Conservation (phyloP, 2,888 invertebrate genomes). For the Drosophila neotestacea region DNA sequence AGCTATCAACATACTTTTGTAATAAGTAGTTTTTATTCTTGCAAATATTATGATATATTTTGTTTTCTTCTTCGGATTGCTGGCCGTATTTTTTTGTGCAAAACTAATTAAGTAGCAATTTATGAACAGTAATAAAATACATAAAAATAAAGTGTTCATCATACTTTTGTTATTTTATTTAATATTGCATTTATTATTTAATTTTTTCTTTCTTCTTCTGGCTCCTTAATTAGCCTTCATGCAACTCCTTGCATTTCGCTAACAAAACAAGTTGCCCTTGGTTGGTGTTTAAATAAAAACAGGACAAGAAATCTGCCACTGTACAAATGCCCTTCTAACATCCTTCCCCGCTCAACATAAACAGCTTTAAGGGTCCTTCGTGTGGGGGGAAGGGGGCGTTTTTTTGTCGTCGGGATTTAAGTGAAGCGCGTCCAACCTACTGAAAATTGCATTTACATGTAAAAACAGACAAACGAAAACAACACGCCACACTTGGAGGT, state of each 20-base stretch:
- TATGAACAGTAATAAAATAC: too few species aligned
- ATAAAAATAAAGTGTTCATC: too few species aligned
- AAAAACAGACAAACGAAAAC: conserved; percentile 53
- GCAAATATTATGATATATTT: too few species aligned
- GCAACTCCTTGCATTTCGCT: conserved; percentile 38
- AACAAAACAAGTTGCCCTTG: conserved; percentile 56
- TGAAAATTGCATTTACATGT: conserved; percentile 78
- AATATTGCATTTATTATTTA: background rate
- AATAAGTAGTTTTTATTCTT: too few species aligned
- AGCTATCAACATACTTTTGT: too few species aligned
- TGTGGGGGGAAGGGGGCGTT: background rate
- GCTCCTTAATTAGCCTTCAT: conserved; percentile 57
- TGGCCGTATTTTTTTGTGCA: too few species aligned
- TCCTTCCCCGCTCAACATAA: conserved; percentile 15
- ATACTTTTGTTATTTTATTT: background rate
- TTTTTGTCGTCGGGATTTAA: conserved; percentile 46
- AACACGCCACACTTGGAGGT: conserved; percentile 2
- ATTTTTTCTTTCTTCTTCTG: background rate
- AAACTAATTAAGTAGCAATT: too few species aligned
- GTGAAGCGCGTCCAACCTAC: conserved; percentile 46
- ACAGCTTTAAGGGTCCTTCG: conserved; percentile 43
- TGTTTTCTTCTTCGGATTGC: too few species aligned
- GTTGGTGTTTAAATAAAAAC: conserved; percentile 32
- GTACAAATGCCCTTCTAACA: conserved; percentile 19
- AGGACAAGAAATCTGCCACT: conserved; percentile 66